phyloP scores from a whole-genome alignment of 2,113 vertebrate genomes.

The Lucifuga dentata region DNA sequence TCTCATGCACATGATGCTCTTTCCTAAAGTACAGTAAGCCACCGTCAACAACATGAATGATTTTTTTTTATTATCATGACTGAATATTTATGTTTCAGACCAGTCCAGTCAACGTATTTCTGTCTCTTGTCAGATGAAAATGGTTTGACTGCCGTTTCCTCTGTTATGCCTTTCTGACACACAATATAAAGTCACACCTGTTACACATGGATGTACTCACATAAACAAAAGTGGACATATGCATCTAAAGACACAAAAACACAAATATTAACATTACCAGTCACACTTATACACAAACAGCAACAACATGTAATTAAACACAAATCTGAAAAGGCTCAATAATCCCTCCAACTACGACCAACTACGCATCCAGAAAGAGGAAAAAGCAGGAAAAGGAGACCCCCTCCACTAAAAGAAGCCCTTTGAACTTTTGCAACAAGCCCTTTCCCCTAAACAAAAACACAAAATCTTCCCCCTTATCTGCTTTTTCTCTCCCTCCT shows the following conservation, averaged over 20 bases:
- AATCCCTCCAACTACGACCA: slow-evolving; percentile 53
- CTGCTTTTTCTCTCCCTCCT: slow-evolving; percentile 50
- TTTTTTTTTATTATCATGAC: too few species aligned
- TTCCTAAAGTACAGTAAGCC: too few species aligned
- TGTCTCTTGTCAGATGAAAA: too few species aligned
- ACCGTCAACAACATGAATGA: too few species aligned
- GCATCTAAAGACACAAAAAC: slow-evolving; percentile 7
- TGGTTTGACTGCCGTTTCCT: too few species aligned
- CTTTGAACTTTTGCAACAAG: slow-evolving; percentile 76
- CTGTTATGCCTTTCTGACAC: too few species aligned
- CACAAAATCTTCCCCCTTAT: slow-evolving; percentile 73
- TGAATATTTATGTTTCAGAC: too few species aligned
- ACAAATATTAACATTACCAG: slow-evolving; percentile 21
- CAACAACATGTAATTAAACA: slow-evolving; percentile 68
- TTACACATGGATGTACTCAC: too few species aligned
- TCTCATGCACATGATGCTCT: too few species aligned
- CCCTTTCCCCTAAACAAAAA: slow-evolving; percentile 74
- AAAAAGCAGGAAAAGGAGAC: slow-evolving; percentile 57
- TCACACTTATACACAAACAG: slow-evolving; percentile 32
- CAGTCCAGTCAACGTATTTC: too few species aligned
- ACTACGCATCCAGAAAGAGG: slow-evolving; percentile 44
- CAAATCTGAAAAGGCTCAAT: slow-evolving; percentile 52
- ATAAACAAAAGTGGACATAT: too few species aligned
- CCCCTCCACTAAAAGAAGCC: slow-evolving; percentile 56
- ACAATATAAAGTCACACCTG: too few species aligned